Evolutionary conservation across 2,888 invertebrate species (phyloP), one percentile per base, ranked within the genome.

Genomic region (Melinaea menophilus): DNA sequence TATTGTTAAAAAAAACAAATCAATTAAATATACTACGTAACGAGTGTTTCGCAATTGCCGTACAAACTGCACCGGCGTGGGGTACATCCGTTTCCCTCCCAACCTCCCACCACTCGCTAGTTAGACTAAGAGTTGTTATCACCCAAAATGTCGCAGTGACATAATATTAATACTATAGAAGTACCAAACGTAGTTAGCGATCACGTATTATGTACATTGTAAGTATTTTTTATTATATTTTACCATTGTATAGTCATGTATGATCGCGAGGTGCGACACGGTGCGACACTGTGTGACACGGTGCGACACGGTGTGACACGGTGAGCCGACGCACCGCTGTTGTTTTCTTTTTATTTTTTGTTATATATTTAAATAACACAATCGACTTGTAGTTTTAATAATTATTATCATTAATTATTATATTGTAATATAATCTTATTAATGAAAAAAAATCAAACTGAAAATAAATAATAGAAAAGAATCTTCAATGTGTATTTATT

Each of bases 371-470:
- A 87, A 86, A 86, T 86, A 86, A 88, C 86, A 89, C 90, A 86
- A 87, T 85, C 88, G 86, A 89, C 89, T 88, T 89, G 85, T 90
- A 90, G 90, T 88, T 88, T 87, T 89, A 85, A 85, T 88, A 87
- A 89, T 88, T 89, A 90, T 90, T 90, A 90, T 88, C 87, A 88
- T 89, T 88, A 89, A 90, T 87, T 87, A 84, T 83, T 85, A 87
- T 90, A 90, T 90, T 90, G 90, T 90, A 90, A 89, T 89, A 90
- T 90, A 90, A 90, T 90, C 90, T 88, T 90, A 90, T 90, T 90
- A 89, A 90, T 88, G 87, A 90, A 89, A 86, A 88, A 90, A 88
- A 90, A 89, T 89, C 87, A 89, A 90, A 88, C 87, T 83, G 88
- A 87, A 86, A 90, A 86, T 88, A 88, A 88, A 86, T 86, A 88